These are phyloP conservation scores for Caretta caretta DNA, from an alignment of 2,113 vertebrate species.

Conservation along the genomic window DNA sequence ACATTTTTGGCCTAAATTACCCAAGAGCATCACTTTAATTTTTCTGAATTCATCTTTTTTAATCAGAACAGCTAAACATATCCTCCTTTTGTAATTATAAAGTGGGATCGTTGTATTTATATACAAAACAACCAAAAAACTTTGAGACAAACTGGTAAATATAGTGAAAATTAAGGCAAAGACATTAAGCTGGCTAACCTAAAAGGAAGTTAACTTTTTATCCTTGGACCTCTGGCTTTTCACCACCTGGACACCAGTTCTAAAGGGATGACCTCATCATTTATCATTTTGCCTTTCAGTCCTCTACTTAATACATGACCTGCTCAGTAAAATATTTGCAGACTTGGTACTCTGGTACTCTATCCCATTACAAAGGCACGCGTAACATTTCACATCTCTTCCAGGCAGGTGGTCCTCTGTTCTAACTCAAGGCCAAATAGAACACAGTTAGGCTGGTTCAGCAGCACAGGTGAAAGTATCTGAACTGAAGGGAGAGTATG, in stretches of 20 bases:
- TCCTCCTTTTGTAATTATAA: conserved; percentile 19
- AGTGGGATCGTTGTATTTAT: neutral
- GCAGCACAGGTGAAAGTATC: conserved; percentile 61
- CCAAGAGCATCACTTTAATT: neutral
- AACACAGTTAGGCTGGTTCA: conserved; percentile 65
- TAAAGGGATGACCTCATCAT: conserved; percentile 74
- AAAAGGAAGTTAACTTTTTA: conserved; percentile 59
- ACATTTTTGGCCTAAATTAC: neutral
- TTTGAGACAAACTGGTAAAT: fast-evolving
- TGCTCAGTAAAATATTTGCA: conserved; percentile 79
- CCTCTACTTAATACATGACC: conserved; percentile 77
- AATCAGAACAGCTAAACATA: neutral
- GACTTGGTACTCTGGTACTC: conserved; percentile 71
- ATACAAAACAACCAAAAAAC: neutral
- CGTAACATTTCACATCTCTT: conserved; percentile 74
- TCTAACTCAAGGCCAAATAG: conserved; percentile 70
- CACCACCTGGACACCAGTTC: conserved; percentile 68
- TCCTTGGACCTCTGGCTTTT: conserved; percentile 60
- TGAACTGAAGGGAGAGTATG: conserved; percentile 44
- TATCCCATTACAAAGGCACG: conserved; percentile 76
- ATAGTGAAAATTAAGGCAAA: neutral
- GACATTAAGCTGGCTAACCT: neutral
- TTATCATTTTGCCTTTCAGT: conserved; percentile 79
- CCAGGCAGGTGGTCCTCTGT: conserved; percentile 73
- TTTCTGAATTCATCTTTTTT: neutral